phyloP scores from a whole-genome alignment of 1,140 invertebrate species.

The Trichogramma pretiosum region DNA sequence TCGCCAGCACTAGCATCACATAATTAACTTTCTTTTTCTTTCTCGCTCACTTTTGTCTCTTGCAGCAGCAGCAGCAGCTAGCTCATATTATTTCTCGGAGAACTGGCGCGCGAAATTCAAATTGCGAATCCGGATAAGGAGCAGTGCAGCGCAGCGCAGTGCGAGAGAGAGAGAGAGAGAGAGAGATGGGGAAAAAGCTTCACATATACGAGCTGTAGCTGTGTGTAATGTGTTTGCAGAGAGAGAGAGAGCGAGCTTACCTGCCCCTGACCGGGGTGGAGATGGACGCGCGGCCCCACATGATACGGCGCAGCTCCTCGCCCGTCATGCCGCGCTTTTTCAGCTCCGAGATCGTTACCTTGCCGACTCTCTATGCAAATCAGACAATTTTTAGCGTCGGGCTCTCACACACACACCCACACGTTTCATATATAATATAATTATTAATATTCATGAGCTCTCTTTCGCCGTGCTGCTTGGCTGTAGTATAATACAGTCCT shows the following conservation, averaged over 20 bases:
- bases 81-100: no score
- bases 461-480: not conserved
- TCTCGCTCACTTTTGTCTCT: not conserved
- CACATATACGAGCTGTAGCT: not conserved
- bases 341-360: constrained; percentile 75
- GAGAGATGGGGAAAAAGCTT: not conserved
- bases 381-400: constrained; percentile 8
- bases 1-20: no score
- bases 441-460: constrained; percentile 16
- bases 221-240: not conserved
- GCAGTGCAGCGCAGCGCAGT: not conserved
- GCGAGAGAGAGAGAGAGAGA: not conserved
- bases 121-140: not conserved
- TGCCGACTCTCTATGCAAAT: constrained; percentile 64
- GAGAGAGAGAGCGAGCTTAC: constrained; percentile 36
- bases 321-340: constrained; percentile 76
- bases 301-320: constrained; percentile 71
- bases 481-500: no score
- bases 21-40: constrained; percentile 5
- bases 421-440: no score
- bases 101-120: constrained; percentile 3
- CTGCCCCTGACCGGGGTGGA: constrained; percentile 71
- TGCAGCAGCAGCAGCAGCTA: no score
- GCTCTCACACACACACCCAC: not conserved
- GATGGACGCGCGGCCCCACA: constrained; percentile 81